Evolutionary conservation across 2,888 invertebrate genomes (phyloP).

Genomic region (Troilus luridus): DNA sequence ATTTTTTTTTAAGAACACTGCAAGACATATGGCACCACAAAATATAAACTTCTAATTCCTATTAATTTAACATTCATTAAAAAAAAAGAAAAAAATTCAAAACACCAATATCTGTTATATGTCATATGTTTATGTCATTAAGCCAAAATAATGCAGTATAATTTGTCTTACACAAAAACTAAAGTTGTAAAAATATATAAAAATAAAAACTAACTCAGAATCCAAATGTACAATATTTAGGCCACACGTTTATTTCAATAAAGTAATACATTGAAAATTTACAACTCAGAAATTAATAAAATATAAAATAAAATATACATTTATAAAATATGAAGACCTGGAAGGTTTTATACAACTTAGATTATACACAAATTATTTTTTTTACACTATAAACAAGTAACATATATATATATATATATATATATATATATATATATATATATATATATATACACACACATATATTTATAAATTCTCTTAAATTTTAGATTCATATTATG

Average conservation of each 20-base stretch:
- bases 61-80: neutral
- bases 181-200: slow-evolving; percentile 8
- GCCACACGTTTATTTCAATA: slow-evolving; percentile 60
- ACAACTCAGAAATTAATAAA: slow-evolving; percentile 53
- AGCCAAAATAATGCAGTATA: slow-evolving; percentile 6
- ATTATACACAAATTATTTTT: slow-evolving; percentile 60
- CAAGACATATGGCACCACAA: slow-evolving; percentile 50
- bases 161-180: neutral
- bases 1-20: neutral
- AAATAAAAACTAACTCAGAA: slow-evolving; percentile 35
- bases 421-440: slow-evolving; percentile 58
- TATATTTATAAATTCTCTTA: slow-evolving; percentile 59
- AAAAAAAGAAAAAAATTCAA: neutral
- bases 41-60: slow-evolving; percentile 47
- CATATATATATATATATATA: slow-evolving; percentile 53
- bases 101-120: neutral
- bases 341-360: slow-evolving; percentile 51
- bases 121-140: neutral
- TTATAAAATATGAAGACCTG: slow-evolving; percentile 52
- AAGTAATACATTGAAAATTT: slow-evolving; percentile 61
- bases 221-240: slow-evolving; percentile 57
- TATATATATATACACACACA: slow-evolving; percentile 53
- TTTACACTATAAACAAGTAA: slow-evolving; percentile 63
- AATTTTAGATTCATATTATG: slow-evolving; percentile 59
- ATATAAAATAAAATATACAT: no score